phyloP scores from a whole-genome alignment of 2,797 vertebrate species.

The Miopithecus talapoin region DNA sequence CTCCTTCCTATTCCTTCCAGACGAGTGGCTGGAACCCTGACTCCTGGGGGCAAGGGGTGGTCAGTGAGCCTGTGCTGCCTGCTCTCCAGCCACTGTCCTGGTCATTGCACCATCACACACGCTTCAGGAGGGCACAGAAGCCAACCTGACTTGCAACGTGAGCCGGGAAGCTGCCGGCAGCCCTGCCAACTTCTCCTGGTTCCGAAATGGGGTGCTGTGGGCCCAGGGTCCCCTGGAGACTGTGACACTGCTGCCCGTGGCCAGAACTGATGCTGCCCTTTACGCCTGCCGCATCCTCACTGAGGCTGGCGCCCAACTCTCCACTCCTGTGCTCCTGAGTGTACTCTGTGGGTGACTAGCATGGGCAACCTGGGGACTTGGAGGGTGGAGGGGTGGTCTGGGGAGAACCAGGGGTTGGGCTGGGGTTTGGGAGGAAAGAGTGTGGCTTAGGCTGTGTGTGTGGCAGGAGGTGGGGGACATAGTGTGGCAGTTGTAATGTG shows the following conservation, averaged over 20 bases:
- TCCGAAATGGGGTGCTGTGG: constrained; percentile 67
- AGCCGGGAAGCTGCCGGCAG: background rate
- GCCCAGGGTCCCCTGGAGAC: constrained; percentile 52
- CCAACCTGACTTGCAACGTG: constrained; percentile 69
- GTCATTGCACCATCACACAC: constrained; percentile 12
- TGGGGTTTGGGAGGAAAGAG: background rate
- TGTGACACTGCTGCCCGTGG: constrained; percentile 54
- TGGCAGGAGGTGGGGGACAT: fast-evolving
- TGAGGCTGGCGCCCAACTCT: background rate
- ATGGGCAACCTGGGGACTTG: background rate
- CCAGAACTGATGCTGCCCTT: constrained; percentile 68
- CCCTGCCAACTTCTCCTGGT: constrained; percentile 74
- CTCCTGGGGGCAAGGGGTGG: background rate
- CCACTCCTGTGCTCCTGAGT: constrained; percentile 43
- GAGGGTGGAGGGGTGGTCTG: background rate
- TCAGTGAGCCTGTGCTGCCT: background rate
- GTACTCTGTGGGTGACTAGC: constrained; percentile 81
- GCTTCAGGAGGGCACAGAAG: constrained; percentile 42
- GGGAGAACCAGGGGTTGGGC: background rate
- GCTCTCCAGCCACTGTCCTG: constrained; percentile 56
- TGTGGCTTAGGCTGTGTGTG: background rate
- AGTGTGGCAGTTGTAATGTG: no score
- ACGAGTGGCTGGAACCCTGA: background rate
- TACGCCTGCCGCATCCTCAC: constrained; percentile 71
- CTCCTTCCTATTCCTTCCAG: background rate